Base-by-base conservation (phyloP, 2,888 invertebrate species). In the Eupithecia abbreviata region DNA sequence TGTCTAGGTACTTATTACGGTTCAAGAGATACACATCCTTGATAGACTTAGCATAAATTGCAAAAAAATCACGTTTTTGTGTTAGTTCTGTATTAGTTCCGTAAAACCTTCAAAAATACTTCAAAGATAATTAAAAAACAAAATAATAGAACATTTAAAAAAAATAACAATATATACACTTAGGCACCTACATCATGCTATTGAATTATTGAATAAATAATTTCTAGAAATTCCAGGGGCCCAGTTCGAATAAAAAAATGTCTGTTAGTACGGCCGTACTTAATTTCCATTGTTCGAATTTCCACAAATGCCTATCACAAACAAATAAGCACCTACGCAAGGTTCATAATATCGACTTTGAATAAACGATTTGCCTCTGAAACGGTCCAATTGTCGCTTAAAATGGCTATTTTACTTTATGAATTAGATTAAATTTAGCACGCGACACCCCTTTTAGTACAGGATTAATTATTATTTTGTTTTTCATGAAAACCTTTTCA, bases 381-480 rank as follows among this genome's bases (percentile, higher is more conserved):
- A 49, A 75, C 73, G 75, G 75, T 71, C 49, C 68, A 73, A 70
- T 74, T 47, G 5, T 70, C 43, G 30, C 51, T 66, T 67, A 51
- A 45, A 71, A 66, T 42, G 47, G 69, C 72, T 43, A n/a, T 55
- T 67, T 75, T 70, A 69, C 55, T 75, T 71, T 41, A 66, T 72
- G 72, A 42, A 76, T 18, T 72, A 42, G 76, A 79, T 79, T 69
- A 62, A 43, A 76, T 79, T 79, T 67, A 67, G 5, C 73, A 68
- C 18, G 67, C 67, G 18, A 72, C 70, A 74, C 70, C 51, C 70
- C 74, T 77, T 55, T 72, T 74, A 74, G n/a, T 18, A 68, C 10
- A 45, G 68, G 4, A 68, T 68, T 7, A 15, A 9, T 30, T 68
- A 45, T 66, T 66, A 6, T 55, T 66, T 66, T 66, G 66, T 42